Base-by-base conservation (phyloP, 1,140 invertebrate genomes). In the Philotrypesis tridentata region DNA sequence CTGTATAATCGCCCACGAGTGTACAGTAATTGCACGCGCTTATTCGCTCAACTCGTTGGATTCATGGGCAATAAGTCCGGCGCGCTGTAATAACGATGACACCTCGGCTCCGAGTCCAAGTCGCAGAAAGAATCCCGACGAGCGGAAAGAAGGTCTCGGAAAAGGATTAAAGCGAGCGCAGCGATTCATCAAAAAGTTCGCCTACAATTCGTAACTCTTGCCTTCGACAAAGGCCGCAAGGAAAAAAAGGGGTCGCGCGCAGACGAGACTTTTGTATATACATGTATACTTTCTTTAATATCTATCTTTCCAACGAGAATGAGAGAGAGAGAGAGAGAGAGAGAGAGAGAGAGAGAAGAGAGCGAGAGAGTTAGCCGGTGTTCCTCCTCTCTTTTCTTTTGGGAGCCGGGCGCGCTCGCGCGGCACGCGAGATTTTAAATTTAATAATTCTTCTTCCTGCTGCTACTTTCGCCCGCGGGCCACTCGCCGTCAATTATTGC, bases 381-480 rank as follows among this genome's bases (percentile, higher is more conserved):
- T 43, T 37, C 40, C 60, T 79, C 71, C 33, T 55, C n/a, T 65
- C n/a, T 74, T 67, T 85, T 77, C 79, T 84, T 85, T 63, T 80
- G 86, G 84, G 80, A 82, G 23, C 60, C n/a, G n/a, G n/a, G 60
- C 2, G 21, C 12, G 11, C n/a, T 60, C 55, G 11, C 21, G 27
- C 61, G 79, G 81, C 85, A 86, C 85, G 85, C 86, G 74, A 87
- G 80, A 87, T 85, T 86, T 87, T 85, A 80, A 86, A 87, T 87
- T 86, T 87, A 86, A 87, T 86, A 87, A 87, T 84, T 86, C 84
- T 84, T 85, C 68, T 48, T 65, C 55, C 63, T 27, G 71, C 29
- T 71, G 21, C 48, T 55, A 55, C 48, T 40, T n/a, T 60, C 75
- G 61, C 60, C 79, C 72, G 63, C 29, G 37, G 43, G 78, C 80